Evolutionary conservation across 1,140 invertebrate species (phyloP), one percentile per base, ranked within the genome.

Genomic region (Drosophila lacteicornis): DNA sequence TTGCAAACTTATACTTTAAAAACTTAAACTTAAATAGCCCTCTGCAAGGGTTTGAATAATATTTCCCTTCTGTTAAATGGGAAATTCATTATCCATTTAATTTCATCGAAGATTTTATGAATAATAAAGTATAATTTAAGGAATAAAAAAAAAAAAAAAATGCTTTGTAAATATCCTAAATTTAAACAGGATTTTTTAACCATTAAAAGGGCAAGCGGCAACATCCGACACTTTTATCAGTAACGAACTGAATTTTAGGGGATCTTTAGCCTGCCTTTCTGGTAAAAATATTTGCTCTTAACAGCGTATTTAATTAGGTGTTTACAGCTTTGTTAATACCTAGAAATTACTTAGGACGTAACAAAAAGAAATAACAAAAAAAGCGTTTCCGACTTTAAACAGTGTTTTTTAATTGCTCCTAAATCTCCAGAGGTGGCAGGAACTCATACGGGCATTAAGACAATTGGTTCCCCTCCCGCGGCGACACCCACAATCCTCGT

Each of bases 401-500:
- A 58, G 12, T 27, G 33, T 30, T 30, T 27, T 42, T 42, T 63
- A 60, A 65, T 55, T 55, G 51, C 51, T 55, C 33, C 4, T 55
- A 38, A 42, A 43, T 36, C 27, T 45, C 15, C 17, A 61, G 3
- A 17, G 25, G 55, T 43, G 42, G 42, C 43, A 45, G 58, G 19
- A 33, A n/a, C 62, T 45, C 1, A 25, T 13, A 43, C 43, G 57
- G 15, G 25, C 58, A 43, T 59, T 40, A 38, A 65, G 42, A 75
- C 63, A 59, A 77, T 59, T 43, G 22, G 9, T 33, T 50, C 59
- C 42, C 42, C 55, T 58, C 51, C 47, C 33, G 40, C 25, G 8
- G 61, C 27, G 71, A 60, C 58, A 61, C 68, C 53, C 46, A 51
- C 67, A 22, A 73, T 59, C 67, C 67, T 60, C 68, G 33, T 55